Evolutionary conservation across 2,113 vertebrate genomes (phyloP).

Genomic region (Cricetomys ansorgei): DNA sequence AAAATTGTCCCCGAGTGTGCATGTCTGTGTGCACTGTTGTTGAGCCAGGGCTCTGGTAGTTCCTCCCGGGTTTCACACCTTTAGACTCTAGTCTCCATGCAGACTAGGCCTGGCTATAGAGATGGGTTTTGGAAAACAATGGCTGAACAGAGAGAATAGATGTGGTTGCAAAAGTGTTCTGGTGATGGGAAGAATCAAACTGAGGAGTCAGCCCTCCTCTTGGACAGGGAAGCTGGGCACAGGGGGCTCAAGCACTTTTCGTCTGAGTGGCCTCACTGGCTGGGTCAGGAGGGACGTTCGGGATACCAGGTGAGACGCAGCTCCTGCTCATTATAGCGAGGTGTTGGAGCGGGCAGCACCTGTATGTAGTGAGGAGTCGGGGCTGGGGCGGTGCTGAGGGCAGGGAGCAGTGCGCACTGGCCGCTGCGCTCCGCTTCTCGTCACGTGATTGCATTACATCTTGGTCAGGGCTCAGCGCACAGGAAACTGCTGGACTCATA

Average conservation of each 20-base stretch:
- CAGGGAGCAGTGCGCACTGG: not conserved
- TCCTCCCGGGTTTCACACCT: not conserved
- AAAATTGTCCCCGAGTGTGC: not conserved
- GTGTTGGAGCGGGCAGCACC: not conserved
- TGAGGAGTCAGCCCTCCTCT: too few species aligned
- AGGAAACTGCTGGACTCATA: not conserved
- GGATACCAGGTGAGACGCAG: not conserved
- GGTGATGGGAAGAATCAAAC: not conserved
- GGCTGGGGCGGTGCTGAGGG: not conserved
- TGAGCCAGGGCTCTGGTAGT: not conserved
- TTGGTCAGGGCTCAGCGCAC: not conserved
- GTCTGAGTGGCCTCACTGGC: not conserved
- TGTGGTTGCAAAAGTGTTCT: not conserved
- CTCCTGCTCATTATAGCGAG: not conserved
- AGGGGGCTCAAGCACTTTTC: too few species aligned
- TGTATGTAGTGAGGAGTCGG: not conserved
- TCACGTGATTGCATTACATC: not conserved
- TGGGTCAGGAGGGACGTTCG: not conserved
- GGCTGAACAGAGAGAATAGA: not conserved
- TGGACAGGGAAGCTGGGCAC: not conserved
- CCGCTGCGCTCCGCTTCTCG: not conserved
- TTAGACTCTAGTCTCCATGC: not conserved
- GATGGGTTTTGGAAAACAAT: not conserved
- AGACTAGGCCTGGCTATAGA: not conserved
- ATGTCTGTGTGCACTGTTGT: accelerated